A percentile compares a stretch with the other conserved stretches of the same genome.
phyloP scores from a whole-genome alignment of 2,797 vertebrate genomes.

The Microcaecilia unicolor region DNA sequence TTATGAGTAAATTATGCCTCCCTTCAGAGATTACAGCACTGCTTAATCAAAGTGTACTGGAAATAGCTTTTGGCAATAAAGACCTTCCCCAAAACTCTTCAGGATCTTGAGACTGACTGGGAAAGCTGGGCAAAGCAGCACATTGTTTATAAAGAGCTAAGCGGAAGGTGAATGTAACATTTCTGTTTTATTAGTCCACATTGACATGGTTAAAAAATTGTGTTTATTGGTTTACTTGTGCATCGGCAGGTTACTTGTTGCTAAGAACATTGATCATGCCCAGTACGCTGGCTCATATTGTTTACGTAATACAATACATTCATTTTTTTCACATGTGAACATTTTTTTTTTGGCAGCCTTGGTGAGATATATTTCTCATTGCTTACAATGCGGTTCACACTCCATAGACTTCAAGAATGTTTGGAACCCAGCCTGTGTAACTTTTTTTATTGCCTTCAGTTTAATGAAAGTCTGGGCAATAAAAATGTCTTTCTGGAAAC shows the following conservation, averaged over 20 bases:
- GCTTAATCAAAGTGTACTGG: conserved; percentile 63
- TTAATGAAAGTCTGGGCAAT: conserved; percentile 42
- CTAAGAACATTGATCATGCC: conserved; percentile 19
- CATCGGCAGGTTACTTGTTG: too few species aligned
- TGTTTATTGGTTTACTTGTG: too few species aligned
- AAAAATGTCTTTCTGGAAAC: conserved; percentile 50
- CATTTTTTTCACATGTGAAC: conserved; percentile 27
- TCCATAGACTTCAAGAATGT: conserved; percentile 42
- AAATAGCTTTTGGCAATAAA: conserved; percentile 55
- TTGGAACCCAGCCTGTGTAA: conserved; percentile 28
- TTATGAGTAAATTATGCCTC: conserved; percentile 61
- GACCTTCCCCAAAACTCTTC: conserved; percentile 43
- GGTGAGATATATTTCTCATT: conserved; percentile 48
- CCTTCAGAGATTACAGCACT: conserved; percentile 59
- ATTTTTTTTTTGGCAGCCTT: conserved; percentile 40
- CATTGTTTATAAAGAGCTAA: too few species aligned
- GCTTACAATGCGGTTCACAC: conserved; percentile 33
- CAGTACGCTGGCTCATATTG: conserved; percentile 23
- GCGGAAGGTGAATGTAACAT: too few species aligned
- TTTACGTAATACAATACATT: conserved; percentile 45
- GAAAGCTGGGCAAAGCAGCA: conserved; percentile 9
- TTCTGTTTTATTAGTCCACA: too few species aligned
- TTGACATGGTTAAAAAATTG: too few species aligned
- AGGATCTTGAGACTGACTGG: conserved; percentile 6
- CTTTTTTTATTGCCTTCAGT: conserved; percentile 40